Percentiles rank a stretch among this genome's conserved stretches.
phyloP scores from a whole-genome alignment of 2,113 vertebrate species.

The Felis chaus region DNA sequence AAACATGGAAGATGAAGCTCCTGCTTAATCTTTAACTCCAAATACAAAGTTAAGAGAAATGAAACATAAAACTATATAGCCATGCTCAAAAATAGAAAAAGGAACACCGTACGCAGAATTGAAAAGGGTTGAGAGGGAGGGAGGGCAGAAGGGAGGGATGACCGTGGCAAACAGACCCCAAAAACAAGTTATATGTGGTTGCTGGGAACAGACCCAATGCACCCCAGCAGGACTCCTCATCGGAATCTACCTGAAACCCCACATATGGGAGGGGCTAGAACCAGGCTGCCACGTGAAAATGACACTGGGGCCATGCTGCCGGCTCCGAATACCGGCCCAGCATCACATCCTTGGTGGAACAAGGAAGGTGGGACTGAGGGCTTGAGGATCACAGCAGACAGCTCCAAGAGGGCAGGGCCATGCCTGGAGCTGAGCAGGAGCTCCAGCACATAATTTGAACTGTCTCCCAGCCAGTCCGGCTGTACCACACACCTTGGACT shows the following conservation, averaged over 20 bases:
- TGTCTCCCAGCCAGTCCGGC: background rate
- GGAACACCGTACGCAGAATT: background rate
- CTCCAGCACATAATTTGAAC: fast-evolving
- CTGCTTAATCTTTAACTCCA: background rate
- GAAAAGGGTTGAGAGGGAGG: background rate
- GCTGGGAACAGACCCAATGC: background rate
- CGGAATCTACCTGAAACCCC: background rate
- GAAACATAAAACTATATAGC: background rate
- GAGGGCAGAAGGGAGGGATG: background rate
- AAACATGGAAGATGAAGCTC: background rate
- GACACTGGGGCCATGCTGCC: background rate
- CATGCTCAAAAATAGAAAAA: background rate
- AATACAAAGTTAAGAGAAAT: background rate
- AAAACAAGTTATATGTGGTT: background rate
- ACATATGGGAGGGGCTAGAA: too few species aligned
- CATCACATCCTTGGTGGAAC: background rate
- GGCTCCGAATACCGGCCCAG: background rate
- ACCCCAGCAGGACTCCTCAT: background rate
- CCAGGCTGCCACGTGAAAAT: background rate
- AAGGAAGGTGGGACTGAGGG: background rate
- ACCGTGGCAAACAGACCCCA: background rate
- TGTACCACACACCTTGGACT: background rate
- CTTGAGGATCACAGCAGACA: background rate
- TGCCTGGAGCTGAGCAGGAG: background rate
- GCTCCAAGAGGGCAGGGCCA: background rate